Conservation (phyloP, 2,888 invertebrate genomes). For the Hydraecia micacea region DNA sequence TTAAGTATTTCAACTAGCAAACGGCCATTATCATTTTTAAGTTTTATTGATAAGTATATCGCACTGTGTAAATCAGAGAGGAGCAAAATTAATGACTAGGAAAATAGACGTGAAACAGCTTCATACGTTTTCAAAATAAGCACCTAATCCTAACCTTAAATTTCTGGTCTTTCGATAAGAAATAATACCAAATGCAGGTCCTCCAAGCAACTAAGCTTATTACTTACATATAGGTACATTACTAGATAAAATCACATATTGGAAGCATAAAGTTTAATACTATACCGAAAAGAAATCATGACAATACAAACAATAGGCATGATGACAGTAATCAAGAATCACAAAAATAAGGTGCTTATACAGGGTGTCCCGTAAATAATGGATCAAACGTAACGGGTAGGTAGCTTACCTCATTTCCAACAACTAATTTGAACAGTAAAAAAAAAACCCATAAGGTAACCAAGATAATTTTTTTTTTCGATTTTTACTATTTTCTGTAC, state of each 20-base stretch:
- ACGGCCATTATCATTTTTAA: neutral
- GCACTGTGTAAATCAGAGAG: neutral
- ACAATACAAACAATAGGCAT: slow-evolving; percentile 42
- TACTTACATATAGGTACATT: slow-evolving; percentile 23
- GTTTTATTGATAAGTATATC: neutral
- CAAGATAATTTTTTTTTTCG: too few relatives aligned
- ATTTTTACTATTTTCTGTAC: too few relatives aligned
- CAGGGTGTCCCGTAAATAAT: too few relatives aligned
- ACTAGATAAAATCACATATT: slow-evolving; percentile 38
- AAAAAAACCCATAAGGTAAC: too few relatives aligned
- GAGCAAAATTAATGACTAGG: neutral
- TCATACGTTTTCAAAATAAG: neutral
- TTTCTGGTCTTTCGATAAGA: neutral
- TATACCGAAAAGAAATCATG: slow-evolving; percentile 44
- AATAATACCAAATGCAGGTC: neutral
- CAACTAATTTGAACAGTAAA: too few relatives aligned
- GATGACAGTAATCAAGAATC: too few relatives aligned
- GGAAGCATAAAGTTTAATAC: slow-evolving; percentile 27
- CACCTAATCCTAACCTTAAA: neutral
- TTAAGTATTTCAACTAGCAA: neutral
- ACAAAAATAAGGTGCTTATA: too few relatives aligned
- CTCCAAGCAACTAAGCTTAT: neutral
- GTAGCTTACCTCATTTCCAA: too few relatives aligned
- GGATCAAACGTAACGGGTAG: too few relatives aligned
- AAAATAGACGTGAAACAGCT: neutral